These are phyloP conservation scores for Syngnathus rostellatus DNA, from an alignment of 2,797 vertebrate species.

Conservation along the genomic window DNA sequence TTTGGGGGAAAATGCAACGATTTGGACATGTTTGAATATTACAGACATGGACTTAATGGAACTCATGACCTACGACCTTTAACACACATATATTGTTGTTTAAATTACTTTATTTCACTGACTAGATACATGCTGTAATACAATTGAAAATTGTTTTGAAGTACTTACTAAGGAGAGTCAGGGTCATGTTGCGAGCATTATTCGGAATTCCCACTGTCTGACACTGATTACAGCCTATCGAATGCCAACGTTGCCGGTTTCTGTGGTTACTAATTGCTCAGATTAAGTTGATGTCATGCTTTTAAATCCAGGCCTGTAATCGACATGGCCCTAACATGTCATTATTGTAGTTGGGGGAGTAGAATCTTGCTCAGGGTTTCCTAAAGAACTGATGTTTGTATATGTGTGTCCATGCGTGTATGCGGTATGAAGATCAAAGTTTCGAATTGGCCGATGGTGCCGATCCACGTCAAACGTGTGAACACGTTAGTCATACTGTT, in stretches of 20 bases:
- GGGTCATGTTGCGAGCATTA: not conserved
- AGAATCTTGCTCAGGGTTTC: slow-evolving; percentile 19
- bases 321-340: slow-evolving; percentile 48
- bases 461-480: not conserved
- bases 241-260: slow-evolving; percentile 24
- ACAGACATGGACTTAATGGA: not conserved
- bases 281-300: slow-evolving; percentile 46
- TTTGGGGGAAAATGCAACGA: not conserved
- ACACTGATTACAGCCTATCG: slow-evolving; percentile 32
- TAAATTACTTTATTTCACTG: not conserved
- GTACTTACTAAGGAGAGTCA: not conserved
- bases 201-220: slow-evolving; percentile 34
- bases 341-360: slow-evolving; percentile 35
- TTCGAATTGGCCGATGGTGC: not conserved
- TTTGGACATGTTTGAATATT: not conserved
- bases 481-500: slow-evolving; percentile 24
- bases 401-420: slow-evolving; percentile 10
- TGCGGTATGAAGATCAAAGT: not conserved
- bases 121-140: not conserved
- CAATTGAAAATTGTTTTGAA: not conserved
- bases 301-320: slow-evolving; percentile 49
- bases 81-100: not conserved
- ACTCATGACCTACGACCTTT: not conserved
- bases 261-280: slow-evolving; percentile 51
- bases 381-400: slow-evolving; percentile 15